phyloP scores from a whole-genome alignment of 1,140 invertebrate genomes.

The Dreissena rostriformis region DNA sequence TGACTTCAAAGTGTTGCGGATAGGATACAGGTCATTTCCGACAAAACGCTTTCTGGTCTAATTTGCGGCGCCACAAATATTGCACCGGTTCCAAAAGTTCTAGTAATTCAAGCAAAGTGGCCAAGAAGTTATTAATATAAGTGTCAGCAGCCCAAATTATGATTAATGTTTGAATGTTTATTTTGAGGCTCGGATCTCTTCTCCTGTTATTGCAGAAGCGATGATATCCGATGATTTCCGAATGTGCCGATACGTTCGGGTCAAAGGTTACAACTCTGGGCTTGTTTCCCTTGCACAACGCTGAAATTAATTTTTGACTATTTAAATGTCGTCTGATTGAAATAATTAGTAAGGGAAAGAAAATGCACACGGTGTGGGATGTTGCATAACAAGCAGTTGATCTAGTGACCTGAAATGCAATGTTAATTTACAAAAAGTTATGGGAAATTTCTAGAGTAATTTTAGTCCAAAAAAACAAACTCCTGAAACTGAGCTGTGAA shows the following conservation, averaged over 20 bases:
- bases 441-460: no score
- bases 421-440: no score
- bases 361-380: no score
- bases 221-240: no score
- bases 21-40: background rate
- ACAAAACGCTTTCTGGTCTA: background rate
- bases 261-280: background rate
- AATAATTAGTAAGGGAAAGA: no score
- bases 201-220: background rate
- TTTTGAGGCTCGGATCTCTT: background rate
- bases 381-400: no score
- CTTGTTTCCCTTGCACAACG: no score
- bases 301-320: no score
- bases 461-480: no score
- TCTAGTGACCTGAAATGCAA: no score
- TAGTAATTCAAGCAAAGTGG: background rate
- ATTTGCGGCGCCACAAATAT: slow-evolving; percentile 3
- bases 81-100: background rate
- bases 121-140: slow-evolving; percentile 27
- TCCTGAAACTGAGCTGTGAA: no score
- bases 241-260: background rate
- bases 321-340: no score
- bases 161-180: slow-evolving; percentile 33
- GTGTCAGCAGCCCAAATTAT: slow-evolving; percentile 29
- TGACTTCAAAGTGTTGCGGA: background rate